Conservation (phyloP, 2,888 invertebrate genomes). For the Lamellibrachia columna region DNA sequence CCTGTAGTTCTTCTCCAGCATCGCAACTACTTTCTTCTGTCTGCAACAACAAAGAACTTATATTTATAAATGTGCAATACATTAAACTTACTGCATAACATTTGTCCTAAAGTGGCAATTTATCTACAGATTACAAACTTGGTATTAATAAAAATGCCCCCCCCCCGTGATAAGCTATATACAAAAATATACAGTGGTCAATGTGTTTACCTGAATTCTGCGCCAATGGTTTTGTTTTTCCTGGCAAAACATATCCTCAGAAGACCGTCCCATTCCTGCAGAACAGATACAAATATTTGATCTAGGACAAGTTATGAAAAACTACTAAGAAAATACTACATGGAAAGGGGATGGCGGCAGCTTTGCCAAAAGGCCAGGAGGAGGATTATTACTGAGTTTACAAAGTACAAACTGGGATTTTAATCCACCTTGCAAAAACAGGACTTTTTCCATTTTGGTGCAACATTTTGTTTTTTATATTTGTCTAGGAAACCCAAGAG, state of each 20-base stretch:
- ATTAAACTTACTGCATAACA: neutral
- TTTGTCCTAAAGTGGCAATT: no score
- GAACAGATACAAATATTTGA: slow-evolving; percentile 23
- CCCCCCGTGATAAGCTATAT: no score
- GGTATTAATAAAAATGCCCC: no score
- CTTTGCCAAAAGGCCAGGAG: neutral
- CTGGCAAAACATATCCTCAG: slow-evolving; percentile 93
- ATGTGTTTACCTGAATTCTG: slow-evolving; percentile 81
- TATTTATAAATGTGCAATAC: neutral
- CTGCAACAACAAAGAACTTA: slow-evolving; percentile 44
- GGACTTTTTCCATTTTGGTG: neutral
- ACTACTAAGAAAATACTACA: neutral
- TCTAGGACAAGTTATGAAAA: neutral
- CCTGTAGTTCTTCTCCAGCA: slow-evolving; percentile 90
- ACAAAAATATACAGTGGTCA: neutral
- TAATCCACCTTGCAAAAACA: neutral
- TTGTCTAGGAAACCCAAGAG: neutral
- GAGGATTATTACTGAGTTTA: neutral
- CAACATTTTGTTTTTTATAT: slow-evolving; percentile 17
- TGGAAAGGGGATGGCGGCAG: neutral
- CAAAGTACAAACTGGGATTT: neutral
- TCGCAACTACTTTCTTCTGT: slow-evolving; percentile 77
- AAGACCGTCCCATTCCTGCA: slow-evolving; percentile 96
- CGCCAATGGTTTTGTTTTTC: slow-evolving; percentile 94
- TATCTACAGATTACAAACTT: no score